These are phyloP conservation scores for Laspeyria flexula DNA, from an alignment of 2,888 invertebrate genomes.

Conservation along the genomic window DNA sequence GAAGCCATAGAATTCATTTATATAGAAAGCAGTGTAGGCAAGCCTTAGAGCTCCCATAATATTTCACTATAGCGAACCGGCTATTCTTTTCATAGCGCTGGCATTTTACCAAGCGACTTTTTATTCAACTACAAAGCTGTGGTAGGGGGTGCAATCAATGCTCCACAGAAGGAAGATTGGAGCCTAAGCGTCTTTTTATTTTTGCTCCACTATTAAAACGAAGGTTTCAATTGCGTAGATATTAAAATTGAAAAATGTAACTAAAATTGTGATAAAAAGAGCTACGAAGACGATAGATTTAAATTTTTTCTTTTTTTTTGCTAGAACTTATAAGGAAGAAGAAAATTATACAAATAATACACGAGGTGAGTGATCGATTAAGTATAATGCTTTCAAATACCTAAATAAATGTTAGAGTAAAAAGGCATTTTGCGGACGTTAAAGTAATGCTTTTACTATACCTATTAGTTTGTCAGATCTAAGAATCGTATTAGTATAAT, in stretches of 20 bases:
- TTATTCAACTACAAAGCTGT: slow-evolving; percentile 76
- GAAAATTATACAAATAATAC: neutral
- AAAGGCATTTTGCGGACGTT: too few species aligned
- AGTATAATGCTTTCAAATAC: too few species aligned
- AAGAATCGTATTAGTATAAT: too few species aligned
- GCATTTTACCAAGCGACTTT: slow-evolving; percentile 81
- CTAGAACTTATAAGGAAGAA: neutral
- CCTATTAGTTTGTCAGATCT: too few species aligned
- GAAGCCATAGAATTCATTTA: slow-evolving; percentile 28
- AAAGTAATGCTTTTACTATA: too few species aligned
- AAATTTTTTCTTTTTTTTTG: slow-evolving; percentile 15
- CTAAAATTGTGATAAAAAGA: slow-evolving; percentile 22
- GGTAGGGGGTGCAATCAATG: slow-evolving; percentile 77
- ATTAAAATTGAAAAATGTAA: slow-evolving; percentile 55
- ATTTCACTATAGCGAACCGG: slow-evolving; percentile 63
- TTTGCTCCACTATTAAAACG: slow-evolving; percentile 65
- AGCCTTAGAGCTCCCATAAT: slow-evolving; percentile 63
- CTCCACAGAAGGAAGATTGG: slow-evolving; percentile 66
- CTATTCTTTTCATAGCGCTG: slow-evolving; percentile 77
- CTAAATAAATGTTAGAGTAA: too few species aligned
- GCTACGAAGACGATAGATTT: slow-evolving; percentile 18
- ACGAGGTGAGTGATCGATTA: too few species aligned
- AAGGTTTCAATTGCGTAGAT: slow-evolving; percentile 62
- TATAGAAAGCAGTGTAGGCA: slow-evolving; percentile 48
- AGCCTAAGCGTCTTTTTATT: slow-evolving; percentile 64